Conservation (phyloP, 2,888 invertebrate species). For the Dorcus hopei region DNA sequence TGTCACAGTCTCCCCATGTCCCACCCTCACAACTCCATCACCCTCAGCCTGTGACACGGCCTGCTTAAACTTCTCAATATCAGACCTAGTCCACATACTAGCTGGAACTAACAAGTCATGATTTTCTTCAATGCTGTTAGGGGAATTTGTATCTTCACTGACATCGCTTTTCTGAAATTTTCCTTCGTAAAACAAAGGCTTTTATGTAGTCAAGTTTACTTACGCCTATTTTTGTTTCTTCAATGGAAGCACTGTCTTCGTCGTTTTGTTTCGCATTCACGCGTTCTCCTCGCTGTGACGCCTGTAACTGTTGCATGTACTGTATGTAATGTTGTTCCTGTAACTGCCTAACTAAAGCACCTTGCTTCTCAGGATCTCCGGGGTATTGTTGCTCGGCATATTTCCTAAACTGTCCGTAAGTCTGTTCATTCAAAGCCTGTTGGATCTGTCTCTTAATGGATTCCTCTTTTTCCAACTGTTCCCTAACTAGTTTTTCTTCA, state of each 20-base stretch:
- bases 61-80: constrained; percentile 87
- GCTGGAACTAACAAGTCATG: constrained; percentile 60
- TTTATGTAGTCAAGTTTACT: not conserved
- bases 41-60: constrained; percentile 73
- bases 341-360: constrained; percentile 85
- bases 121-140: constrained; percentile 30
- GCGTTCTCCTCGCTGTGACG: constrained; percentile 46
- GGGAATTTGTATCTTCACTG: constrained; percentile 17
- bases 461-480: constrained; percentile 61
- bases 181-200: not conserved
- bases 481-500: constrained; percentile 62
- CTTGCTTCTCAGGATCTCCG: constrained; percentile 86
- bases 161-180: constrained; percentile 18
- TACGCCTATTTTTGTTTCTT: not conserved
- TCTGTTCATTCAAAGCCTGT: constrained; percentile 94
- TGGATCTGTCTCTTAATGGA: constrained; percentile 79
- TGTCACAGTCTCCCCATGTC: constrained; percentile 95
- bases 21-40: constrained; percentile 88
- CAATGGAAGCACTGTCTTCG: not conserved
- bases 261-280: constrained; percentile 27
- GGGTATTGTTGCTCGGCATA: constrained; percentile 94
- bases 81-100: constrained; percentile 93
- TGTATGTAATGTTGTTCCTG: constrained; percentile 99
- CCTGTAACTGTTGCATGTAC: constrained; percentile 90
- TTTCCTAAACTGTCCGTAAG: constrained; percentile 81